phyloP scores from a whole-genome alignment of 2,888 invertebrate genomes.

The Brachyptera risi region DNA sequence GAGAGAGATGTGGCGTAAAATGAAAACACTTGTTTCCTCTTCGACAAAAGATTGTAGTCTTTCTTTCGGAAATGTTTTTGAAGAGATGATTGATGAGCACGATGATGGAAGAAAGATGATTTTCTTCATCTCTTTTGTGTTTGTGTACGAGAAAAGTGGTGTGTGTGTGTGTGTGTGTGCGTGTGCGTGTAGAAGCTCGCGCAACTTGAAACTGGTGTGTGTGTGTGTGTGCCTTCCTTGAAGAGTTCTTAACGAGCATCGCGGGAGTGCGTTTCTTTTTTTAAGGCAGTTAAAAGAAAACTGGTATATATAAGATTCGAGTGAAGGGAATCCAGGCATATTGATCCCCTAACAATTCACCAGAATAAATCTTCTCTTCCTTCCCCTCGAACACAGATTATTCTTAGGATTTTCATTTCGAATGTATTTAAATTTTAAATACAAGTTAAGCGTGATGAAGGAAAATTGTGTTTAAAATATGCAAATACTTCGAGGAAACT shows the following conservation, averaged over 20 bases:
- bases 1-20: conserved; percentile 5
- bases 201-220: too few species aligned
- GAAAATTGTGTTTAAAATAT: too few species aligned
- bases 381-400: neutral
- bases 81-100: conserved; percentile 9
- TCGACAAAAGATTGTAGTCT: neutral
- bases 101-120: conserved; percentile 21
- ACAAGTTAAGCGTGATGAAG: too few species aligned
- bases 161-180: neutral
- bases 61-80: conserved; percentile 6
- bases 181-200: neutral
- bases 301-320: conserved; percentile 4
- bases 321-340: conserved; percentile 15
- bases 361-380: conserved; percentile 4
- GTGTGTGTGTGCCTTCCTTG: too few species aligned
- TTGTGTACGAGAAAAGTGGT: neutral
- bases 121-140: neutral
- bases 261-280: neutral
- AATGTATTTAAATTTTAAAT: neutral
- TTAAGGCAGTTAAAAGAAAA: conserved; percentile 13
- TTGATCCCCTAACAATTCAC: conserved; percentile 15
- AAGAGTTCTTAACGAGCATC: conserved; percentile 16
- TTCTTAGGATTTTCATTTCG: neutral
- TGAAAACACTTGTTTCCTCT: conserved; percentile 17
- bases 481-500: too few species aligned